A percentile compares a stretch with the other conserved stretches of the same genome.
Conservation (phyloP, 2,797 vertebrate genomes). For the Tinamus major region DNA sequence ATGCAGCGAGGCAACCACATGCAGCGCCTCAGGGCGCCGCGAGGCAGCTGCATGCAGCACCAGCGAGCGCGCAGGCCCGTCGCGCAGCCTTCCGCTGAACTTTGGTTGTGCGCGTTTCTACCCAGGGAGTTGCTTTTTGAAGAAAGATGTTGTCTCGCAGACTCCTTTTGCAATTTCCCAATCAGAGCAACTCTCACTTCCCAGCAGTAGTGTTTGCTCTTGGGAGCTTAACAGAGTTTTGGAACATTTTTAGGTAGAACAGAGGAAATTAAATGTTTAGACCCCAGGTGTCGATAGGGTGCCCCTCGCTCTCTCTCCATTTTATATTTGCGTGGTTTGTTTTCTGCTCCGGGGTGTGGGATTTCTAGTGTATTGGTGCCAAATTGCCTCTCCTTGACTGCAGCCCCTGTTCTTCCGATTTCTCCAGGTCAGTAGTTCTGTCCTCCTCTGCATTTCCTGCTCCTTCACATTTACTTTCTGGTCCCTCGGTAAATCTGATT, state of each 20-base stretch:
- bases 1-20: background rate
- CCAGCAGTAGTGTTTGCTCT: background rate
- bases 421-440: background rate
- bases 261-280: conserved; percentile 48
- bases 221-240: conserved; percentile 30
- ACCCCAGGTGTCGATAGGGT: background rate
- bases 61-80: no score
- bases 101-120: background rate
- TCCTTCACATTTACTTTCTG: conserved; percentile 18
- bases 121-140: background rate
- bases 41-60: background rate
- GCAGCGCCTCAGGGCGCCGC: no score
- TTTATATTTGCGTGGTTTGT: background rate
- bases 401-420: background rate
- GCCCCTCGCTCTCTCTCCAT: background rate
- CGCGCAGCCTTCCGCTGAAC: no score
- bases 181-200: background rate
- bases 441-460: conserved; percentile 5
- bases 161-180: conserved; percentile 9
- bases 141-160: background rate
- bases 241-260: background rate
- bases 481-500: background rate
- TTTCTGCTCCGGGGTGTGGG: background rate
- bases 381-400: background rate
- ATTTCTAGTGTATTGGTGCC: background rate